Evolutionary conservation across 2,888 invertebrate species (phyloP).

Genomic region (Drosophila mulleri): DNA sequence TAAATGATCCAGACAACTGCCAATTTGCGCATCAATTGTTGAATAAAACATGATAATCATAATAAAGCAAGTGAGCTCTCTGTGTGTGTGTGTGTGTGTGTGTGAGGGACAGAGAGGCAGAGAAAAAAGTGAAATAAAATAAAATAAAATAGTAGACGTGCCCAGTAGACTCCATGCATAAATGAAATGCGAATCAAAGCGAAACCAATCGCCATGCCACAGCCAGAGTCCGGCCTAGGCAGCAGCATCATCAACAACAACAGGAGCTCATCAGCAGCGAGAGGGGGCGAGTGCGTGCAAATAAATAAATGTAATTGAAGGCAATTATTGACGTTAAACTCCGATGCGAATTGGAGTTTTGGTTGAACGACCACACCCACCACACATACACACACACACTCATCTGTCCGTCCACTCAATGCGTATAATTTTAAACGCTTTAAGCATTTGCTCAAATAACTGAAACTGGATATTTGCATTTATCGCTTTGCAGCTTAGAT

Average conservation of each 20-base stretch:
- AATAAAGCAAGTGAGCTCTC: constrained; percentile 56
- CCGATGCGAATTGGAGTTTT: constrained; percentile 62
- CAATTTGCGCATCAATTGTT: constrained; percentile 81
- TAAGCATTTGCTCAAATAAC: constrained; percentile 45
- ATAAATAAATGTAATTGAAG: constrained; percentile 81
- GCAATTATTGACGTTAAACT: constrained; percentile 78
- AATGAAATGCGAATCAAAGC: constrained; percentile 79
- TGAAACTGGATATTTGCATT: constrained; percentile 58
- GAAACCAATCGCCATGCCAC: constrained; percentile 73
- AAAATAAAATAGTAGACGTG: constrained; percentile 71
- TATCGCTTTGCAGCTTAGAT: constrained; percentile 35
- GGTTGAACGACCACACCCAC: constrained; percentile 39
- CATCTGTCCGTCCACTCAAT: constrained; percentile 10
- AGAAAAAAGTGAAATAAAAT: constrained; percentile 44
- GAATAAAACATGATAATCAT: constrained; percentile 82
- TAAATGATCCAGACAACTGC: constrained; percentile 81
- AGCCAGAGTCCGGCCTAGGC: constrained; percentile 33
- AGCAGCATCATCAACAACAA: constrained; percentile 11
- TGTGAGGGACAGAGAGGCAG: neutral
- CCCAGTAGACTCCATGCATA: constrained; percentile 58
- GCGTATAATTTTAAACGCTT: constrained; percentile 47
- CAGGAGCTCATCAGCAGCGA: constrained; percentile 19
- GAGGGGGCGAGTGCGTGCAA: constrained; percentile 57
- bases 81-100: neutral
- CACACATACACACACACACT: neutral